Evolutionary conservation across 2,888 invertebrate species (phyloP), one percentile per base, ranked within the genome.

Genomic region (Tipula lateralis): DNA sequence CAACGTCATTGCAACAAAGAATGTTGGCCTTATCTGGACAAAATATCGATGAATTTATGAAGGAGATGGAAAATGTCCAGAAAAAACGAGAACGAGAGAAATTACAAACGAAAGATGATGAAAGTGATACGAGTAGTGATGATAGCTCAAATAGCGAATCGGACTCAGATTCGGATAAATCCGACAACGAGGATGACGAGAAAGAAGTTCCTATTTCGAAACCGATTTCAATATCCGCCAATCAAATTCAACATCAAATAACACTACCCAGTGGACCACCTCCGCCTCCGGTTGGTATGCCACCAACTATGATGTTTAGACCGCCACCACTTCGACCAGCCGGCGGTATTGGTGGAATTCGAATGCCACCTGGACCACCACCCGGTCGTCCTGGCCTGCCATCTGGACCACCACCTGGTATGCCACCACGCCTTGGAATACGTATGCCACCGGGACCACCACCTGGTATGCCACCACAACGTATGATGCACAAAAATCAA

Each of bases 31-130:
- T 96, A 88, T 96, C 96, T 12, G 96, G 97, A 0, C 97, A 97
- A 90, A 96, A 97, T 88, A 95, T 97, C 24, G 97, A 97, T 87
- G 95, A 96, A 86, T 97, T 97, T 87, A 96, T 97, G 96, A 95
- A 96, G 88, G 97, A 97, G 91, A 96, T 96, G 96, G 96, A 96
- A 90, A 95, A 94, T 86, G 96, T 95, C 0, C 95, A 95, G 87
- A 94, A 93, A 88, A 95, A 95, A 88, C 92, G 94, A 86, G 95
- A 94, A 88, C 90, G 92, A n/a, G 94, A 94, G 87, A 90, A 93
- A 86, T 4, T 66, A 0, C 66, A 66, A 9, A 92, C 92, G 19
- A 92, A 91, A 88, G 87, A 89, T 86, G 16, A 89, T 87, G 87
- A 88, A 88, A 87, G 85, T 9, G 86, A 86, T 19, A 83, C 19